Conservation (phyloP, 2,888 invertebrate genomes). For the Ectobius pallidus region DNA sequence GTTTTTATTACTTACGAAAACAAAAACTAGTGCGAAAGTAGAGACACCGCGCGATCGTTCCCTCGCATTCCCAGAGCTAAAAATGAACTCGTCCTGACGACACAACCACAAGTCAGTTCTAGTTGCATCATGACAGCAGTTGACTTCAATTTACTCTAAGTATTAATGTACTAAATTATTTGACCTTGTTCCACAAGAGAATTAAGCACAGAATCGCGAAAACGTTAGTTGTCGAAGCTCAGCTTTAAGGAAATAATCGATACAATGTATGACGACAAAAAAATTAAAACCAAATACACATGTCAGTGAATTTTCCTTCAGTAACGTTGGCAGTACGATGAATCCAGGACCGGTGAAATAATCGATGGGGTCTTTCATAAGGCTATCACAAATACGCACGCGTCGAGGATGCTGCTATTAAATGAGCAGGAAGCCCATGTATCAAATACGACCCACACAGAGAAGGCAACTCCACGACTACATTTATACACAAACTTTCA, state of each 20-base stretch:
- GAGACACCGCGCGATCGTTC: slow-evolving; percentile 1
- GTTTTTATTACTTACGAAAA: not conserved
- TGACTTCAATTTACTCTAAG: not conserved
- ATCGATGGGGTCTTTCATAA: slow-evolving; percentile 22
- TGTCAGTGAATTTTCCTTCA: not conserved
- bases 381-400: slow-evolving; percentile 19
- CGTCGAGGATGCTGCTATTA: slow-evolving; percentile 28
- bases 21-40: not conserved
- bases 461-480: not conserved
- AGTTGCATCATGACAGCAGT: not conserved
- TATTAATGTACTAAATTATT: not conserved
- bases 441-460: not conserved
- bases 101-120: not conserved
- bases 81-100: slow-evolving; percentile 12
- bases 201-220: too few relatives aligned
- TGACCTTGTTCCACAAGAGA: too few relatives aligned
- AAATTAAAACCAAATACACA: too few relatives aligned
- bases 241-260: too few relatives aligned
- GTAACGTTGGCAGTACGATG: not conserved
- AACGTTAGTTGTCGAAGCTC: too few relatives aligned
- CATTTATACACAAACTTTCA: not conserved
- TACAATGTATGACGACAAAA: too few relatives aligned
- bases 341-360: slow-evolving; percentile 12
- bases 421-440: not conserved
- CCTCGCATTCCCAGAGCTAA: slow-evolving; percentile 3